These are phyloP conservation scores for Halcyon badia DNA, from an alignment of 2,797 vertebrate genomes.

Conservation along the genomic window DNA sequence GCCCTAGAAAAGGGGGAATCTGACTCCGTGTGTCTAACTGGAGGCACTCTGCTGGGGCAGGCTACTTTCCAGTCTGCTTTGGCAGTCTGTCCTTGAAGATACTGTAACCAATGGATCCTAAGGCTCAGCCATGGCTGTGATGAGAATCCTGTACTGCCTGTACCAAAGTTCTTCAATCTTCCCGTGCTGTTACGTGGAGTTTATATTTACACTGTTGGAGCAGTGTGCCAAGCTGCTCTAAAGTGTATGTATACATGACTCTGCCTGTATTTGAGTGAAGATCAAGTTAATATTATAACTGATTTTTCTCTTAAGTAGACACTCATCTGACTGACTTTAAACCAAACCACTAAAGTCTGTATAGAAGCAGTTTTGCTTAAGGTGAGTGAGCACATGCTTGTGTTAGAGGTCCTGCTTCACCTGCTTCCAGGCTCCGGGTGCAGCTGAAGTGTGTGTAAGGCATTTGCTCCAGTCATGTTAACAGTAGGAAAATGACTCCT, in stretches of 20 bases:
- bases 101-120: background rate
- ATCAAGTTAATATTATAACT: background rate
- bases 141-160: background rate
- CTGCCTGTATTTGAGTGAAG: background rate
- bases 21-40: fast-evolving
- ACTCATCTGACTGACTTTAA: background rate
- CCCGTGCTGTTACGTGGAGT: background rate
- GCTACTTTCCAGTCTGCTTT: background rate
- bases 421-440: background rate
- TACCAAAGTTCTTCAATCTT: background rate
- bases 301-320: background rate
- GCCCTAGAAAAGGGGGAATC: background rate
- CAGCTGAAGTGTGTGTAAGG: background rate
- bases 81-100: background rate
- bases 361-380: background rate
- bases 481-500: background rate
- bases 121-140: background rate
- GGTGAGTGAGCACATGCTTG: background rate
- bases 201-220: background rate
- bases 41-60: background rate
- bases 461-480: fast-evolving
- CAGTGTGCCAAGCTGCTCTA: background rate
- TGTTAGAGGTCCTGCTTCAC: background rate
- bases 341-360: background rate
- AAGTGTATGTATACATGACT: background rate